phyloP scores from a whole-genome alignment of 2,113 vertebrate genomes.

The Herpetotheres cachinnans region DNA sequence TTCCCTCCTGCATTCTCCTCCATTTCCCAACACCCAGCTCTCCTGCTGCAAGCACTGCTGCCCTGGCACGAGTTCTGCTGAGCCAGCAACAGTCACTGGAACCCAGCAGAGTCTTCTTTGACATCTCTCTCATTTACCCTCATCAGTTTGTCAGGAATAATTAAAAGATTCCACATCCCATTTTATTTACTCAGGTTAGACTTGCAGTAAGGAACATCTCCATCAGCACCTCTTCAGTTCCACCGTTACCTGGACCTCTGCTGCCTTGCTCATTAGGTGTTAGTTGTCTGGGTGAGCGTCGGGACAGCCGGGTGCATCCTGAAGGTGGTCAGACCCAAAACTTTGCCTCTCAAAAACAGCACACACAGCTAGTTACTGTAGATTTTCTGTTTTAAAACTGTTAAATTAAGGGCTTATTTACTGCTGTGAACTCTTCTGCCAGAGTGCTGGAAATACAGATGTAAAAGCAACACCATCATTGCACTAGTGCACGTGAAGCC shows the following conservation, averaged over 20 bases:
- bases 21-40: not conserved
- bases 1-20: not conserved
- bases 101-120: not conserved
- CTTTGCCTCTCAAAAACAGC: not conserved
- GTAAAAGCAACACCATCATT: not conserved
- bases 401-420: not conserved
- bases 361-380: not conserved
- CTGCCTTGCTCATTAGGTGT: not conserved
- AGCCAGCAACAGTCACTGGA: accelerated
- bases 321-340: not conserved
- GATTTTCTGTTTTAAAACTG: not conserved
- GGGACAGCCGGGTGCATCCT: not conserved
- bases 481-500: not conserved
- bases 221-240: not conserved
- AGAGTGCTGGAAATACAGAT: not conserved
- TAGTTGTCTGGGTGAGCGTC: accelerated
- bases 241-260: not conserved
- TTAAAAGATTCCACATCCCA: not conserved
- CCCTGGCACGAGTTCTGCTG: not conserved
- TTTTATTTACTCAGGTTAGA: not conserved
- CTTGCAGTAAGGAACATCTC: not conserved
- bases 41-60: not conserved
- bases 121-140: not conserved
- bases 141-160: not conserved
- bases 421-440: not conserved